phyloP scores from a whole-genome alignment of 2,888 invertebrate species.

The Drosophila putrida region DNA sequence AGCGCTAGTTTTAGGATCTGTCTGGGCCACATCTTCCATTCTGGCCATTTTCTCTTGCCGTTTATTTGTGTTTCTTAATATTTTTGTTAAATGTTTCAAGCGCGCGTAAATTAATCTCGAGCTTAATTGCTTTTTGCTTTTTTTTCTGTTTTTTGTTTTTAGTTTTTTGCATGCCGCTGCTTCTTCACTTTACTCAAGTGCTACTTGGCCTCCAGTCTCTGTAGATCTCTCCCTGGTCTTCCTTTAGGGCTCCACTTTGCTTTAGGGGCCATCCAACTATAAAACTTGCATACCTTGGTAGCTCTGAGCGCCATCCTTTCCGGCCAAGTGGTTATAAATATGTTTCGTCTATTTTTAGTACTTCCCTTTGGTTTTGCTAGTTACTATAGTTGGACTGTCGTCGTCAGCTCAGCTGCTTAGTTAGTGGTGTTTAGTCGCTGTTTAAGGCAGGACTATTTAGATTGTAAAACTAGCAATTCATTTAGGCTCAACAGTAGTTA shows the following conservation, averaged over 20 bases:
- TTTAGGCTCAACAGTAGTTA: slow-evolving; percentile 4
- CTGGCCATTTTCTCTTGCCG: slow-evolving; percentile 13
- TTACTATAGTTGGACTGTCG: slow-evolving; percentile 45
- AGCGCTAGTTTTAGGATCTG: slow-evolving; percentile 64
- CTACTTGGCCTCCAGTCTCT: slow-evolving; percentile 39
- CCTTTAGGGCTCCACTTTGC: slow-evolving; percentile 17
- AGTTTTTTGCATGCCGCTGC: slow-evolving; percentile 34
- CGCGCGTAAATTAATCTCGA: slow-evolving; percentile 79
- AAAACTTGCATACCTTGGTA: slow-evolving; percentile 21
- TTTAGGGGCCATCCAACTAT: slow-evolving; percentile 1
- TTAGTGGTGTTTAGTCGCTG: slow-evolving; percentile 4
- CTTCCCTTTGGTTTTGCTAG: slow-evolving; percentile 10
- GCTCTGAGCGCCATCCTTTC: slow-evolving; percentile 45
- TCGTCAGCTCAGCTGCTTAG: slow-evolving; percentile 25
- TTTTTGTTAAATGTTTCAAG: slow-evolving; percentile 78
- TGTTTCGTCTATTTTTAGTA: slow-evolving; percentile 66
- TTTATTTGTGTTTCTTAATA: slow-evolving; percentile 76
- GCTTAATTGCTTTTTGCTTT: slow-evolving; percentile 79
- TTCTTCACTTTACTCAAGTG: slow-evolving; percentile 35
- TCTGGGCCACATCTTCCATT: slow-evolving; percentile 5
- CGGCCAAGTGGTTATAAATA: slow-evolving; percentile 61
- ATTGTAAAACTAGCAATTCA: slow-evolving; percentile 40
- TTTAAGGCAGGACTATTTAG: slow-evolving; percentile 36
- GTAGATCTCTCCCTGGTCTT: not conserved
- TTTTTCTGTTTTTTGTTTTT: slow-evolving; percentile 17